Percentiles rank a stretch among this genome's conserved stretches.
Evolutionary conservation across 1,140 invertebrate genomes (phyloP).

Genomic region (Brachystomella parvula): DNA sequence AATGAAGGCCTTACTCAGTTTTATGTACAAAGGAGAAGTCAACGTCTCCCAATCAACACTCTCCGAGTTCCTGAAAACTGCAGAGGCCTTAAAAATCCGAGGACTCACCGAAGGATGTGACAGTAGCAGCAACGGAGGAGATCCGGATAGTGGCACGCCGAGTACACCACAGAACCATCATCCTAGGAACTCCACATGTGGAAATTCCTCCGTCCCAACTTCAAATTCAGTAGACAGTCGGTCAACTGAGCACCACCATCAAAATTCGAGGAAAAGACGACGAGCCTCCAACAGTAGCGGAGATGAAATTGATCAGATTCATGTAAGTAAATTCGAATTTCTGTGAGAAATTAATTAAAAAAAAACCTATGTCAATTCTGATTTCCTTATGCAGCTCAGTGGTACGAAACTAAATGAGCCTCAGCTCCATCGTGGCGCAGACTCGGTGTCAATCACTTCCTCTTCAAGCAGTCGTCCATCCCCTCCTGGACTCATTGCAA

Average conservation of each 20-base stretch:
- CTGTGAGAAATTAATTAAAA: too few species aligned
- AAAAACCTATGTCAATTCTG: too few species aligned
- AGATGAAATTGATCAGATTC: constrained; percentile 9
- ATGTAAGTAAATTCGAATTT: not conserved
- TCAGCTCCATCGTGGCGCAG: not conserved
- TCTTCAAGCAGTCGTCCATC: constrained; percentile 29
- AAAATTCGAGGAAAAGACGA: constrained; percentile 24
- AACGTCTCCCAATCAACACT: constrained; percentile 78
- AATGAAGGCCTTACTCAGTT: constrained; percentile 77
- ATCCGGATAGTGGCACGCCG: constrained; percentile 3
- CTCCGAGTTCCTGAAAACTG: constrained; percentile 80
- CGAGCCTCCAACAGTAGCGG: constrained; percentile 29
- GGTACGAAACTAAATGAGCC: not conserved
- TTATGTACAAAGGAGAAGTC: constrained; percentile 86
- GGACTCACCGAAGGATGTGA: constrained; percentile 62
- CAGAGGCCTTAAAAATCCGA: constrained; percentile 80
- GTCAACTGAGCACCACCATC: not conserved
- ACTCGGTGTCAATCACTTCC: not conserved
- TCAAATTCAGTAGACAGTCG: not conserved
- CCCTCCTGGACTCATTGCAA: constrained; percentile 35
- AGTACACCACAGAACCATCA: not conserved
- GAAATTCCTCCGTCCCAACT: not conserved
- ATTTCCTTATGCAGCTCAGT: not conserved
- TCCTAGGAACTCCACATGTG: too few species aligned
- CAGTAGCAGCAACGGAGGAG: constrained; percentile 6